These are phyloP conservation scores for Harpalus rufipes DNA, from an alignment of 2,888 invertebrate genomes.

Conservation along the genomic window DNA sequence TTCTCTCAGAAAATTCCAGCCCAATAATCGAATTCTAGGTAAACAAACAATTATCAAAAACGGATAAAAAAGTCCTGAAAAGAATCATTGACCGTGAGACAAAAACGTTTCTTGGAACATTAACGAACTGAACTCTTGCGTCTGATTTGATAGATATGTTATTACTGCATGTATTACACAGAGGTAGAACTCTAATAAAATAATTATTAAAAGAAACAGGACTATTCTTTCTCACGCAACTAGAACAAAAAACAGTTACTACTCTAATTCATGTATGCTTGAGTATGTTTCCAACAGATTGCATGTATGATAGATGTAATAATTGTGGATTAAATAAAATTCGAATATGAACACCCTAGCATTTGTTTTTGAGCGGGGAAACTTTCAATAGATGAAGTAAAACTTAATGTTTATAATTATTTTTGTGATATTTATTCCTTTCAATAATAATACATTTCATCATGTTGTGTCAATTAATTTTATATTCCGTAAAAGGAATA, in stretches of 20 bases:
- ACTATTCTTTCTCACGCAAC: constrained; percentile 63
- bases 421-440: no score
- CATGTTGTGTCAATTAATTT: no score
- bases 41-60: constrained; percentile 53
- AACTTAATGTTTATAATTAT: no score
- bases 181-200: constrained; percentile 62
- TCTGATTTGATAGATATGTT: constrained; percentile 65
- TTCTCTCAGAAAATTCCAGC: not conserved
- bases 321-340: no score
- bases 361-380: no score
- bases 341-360: no score
- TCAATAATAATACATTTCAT: no score
- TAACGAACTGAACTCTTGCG: constrained; percentile 49
- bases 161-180: constrained; percentile 58
- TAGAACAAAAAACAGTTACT: constrained; percentile 62
- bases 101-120: constrained; percentile 54
- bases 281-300: constrained; percentile 14
- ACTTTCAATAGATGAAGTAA: no score
- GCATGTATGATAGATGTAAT: no score
- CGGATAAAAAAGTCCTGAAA: constrained; percentile 47
- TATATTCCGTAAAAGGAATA: no score
- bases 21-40: constrained; percentile 38
- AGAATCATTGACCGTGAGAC: constrained; percentile 60
- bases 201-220: constrained; percentile 64
- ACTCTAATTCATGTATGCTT: constrained; percentile 54